phyloP scores from a whole-genome alignment of 2,113 vertebrate genomes.

The Lucifuga dentata region DNA sequence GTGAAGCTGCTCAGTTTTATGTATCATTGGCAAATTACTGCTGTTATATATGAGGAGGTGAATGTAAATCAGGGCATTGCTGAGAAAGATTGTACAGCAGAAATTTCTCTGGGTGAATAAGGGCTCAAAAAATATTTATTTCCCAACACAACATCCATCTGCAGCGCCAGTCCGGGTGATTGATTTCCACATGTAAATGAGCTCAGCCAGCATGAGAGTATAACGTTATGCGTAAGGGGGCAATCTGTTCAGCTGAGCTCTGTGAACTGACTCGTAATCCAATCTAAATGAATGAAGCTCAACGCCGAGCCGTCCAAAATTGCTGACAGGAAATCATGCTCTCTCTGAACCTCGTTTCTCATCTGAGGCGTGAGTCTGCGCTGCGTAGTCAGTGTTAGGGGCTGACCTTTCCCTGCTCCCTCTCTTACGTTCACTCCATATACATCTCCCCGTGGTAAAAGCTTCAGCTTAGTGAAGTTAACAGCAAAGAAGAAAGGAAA shows the following conservation, averaged over 20 bases:
- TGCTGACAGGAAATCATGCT: neutral
- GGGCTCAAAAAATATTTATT: conserved; percentile 22
- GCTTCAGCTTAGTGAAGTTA: conserved; percentile 27
- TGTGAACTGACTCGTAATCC: conserved; percentile 11
- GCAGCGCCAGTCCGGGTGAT: conserved; percentile 35
- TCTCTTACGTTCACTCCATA: neutral
- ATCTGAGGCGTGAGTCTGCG: conserved; percentile 5
- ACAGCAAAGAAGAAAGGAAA: conserved; percentile 11
- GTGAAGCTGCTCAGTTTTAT: neutral
- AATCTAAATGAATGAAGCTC: conserved; percentile 22
- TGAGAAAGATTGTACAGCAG: conserved; percentile 19
- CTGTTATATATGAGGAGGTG: no score
- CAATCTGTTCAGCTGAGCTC: conserved; percentile 49
- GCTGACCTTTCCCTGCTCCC: conserved; percentile 41
- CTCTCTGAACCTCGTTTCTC: conserved; percentile 33
- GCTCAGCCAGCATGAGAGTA: conserved; percentile 29
- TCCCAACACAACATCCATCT: conserved; percentile 32
- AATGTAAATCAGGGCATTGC: conserved; percentile 5
- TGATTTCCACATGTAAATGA: conserved; percentile 59
- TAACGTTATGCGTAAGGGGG: conserved; percentile 16
- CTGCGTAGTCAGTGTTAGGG: conserved; percentile 14
- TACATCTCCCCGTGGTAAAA: conserved; percentile 9
- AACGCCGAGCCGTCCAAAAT: conserved; percentile 3
- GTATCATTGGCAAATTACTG: no score
- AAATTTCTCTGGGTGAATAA: conserved; percentile 18